These are phyloP conservation scores for Chouioia cunea DNA, from an alignment of 2,888 invertebrate genomes.

Conservation along the genomic window DNA sequence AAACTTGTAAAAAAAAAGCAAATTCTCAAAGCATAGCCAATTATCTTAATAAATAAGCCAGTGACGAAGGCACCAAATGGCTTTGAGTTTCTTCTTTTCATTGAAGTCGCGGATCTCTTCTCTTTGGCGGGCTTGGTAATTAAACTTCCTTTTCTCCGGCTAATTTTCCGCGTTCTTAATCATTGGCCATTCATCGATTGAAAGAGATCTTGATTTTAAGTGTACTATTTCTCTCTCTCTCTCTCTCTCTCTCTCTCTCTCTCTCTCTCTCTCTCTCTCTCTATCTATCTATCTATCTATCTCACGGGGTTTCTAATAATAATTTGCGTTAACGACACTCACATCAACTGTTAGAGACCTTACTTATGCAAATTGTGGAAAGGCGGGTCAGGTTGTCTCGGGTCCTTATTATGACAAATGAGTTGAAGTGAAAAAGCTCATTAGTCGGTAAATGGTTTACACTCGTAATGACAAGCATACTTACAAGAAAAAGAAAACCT, in stretches of 20 bases:
- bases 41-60: conserved; percentile 46
- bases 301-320: conserved; percentile 62
- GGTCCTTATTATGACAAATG: conserved; percentile 17
- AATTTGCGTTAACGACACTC: conserved; percentile 64
- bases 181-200: conserved; percentile 65
- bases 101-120: conserved; percentile 23
- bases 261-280: no score
- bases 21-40: conserved; percentile 39
- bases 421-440: conserved; percentile 4
- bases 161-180: conserved; percentile 58
- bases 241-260: no score
- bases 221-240: conserved; percentile 40
- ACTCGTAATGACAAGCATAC: neutral
- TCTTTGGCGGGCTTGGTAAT: conserved; percentile 41
- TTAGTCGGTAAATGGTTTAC: neutral
- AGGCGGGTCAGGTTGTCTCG: conserved; percentile 52
- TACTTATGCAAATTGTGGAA: conserved; percentile 63
- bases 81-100: conserved; percentile 43
- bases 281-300: no score
- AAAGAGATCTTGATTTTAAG: conserved; percentile 67
- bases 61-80: conserved; percentile 37
- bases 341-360: conserved; percentile 49
- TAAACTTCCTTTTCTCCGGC: conserved; percentile 42
- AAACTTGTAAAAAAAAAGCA: conserved; percentile 24
- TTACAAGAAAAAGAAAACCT: no score